These are phyloP conservation scores for Hipparchia sbordonii DNA, from an alignment of 2,888 invertebrate species.

Conservation along the genomic window DNA sequence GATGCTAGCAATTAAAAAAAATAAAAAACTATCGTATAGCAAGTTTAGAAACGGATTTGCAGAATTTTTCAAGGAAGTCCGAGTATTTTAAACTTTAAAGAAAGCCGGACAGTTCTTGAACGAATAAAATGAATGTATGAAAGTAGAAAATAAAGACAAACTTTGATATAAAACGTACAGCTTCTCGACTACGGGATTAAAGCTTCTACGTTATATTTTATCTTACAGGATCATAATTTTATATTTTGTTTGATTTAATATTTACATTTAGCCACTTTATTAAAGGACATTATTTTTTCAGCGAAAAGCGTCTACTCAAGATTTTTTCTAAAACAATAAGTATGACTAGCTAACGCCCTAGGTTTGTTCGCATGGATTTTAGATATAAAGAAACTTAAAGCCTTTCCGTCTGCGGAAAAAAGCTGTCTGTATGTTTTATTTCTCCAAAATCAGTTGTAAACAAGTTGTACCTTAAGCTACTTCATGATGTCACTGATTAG, in stretches of 20 bases:
- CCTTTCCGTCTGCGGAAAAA: too few relatives aligned
- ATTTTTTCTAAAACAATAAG: background rate
- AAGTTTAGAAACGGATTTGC: constrained; percentile 39
- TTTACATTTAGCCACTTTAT: background rate
- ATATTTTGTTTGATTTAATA: constrained; percentile 7
- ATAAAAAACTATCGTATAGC: constrained; percentile 21
- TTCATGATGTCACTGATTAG: too few relatives aligned
- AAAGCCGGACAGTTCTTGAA: constrained; percentile 39
- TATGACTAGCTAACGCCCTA: too few relatives aligned
- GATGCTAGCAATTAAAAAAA: constrained; percentile 30
- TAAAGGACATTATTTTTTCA: background rate
- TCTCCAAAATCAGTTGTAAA: too few relatives aligned
- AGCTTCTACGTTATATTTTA: constrained; percentile 30
- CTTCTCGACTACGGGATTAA: constrained; percentile 39
- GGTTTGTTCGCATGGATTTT: too few relatives aligned
- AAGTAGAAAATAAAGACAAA: constrained; percentile 40
- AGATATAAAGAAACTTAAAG: too few relatives aligned
- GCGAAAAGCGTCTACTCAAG: background rate
- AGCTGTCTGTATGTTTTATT: too few relatives aligned
- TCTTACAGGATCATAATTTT: constrained; percentile 5
- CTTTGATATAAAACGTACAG: constrained; percentile 40
- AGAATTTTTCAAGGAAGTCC: constrained; percentile 36
- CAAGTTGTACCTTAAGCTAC: too few relatives aligned
- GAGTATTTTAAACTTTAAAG: constrained; percentile 40
- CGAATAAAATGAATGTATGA: constrained; percentile 41